Base-by-base conservation (phyloP, 2,888 invertebrate genomes). In the Blastobasis adustella region DNA sequence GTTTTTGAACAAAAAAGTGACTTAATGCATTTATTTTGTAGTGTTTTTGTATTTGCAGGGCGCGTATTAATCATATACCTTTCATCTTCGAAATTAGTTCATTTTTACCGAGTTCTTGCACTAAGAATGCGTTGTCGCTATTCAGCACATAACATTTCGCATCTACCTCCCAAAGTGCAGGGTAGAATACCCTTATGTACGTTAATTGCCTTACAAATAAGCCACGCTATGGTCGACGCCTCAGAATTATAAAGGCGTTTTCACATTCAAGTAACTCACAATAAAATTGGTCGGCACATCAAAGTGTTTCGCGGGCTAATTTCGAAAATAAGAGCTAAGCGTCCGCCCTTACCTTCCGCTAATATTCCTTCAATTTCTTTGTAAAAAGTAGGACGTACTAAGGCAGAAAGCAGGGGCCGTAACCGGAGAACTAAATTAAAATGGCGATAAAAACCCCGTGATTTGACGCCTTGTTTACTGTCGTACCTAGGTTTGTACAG, bases 351-450 rank as follows among this genome's bases (percentile, higher is more conserved):
- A 80, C 74, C 73, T 76, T 71, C 69, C 73, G 66, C 86, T 85
- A 84, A 85, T 85, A 82, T 82, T 75, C 74, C 76, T 75, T 73
- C 69, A 74, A 79, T 77, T 80, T 77, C 79, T 82, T 86, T 83
- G 79, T 79, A 68, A 79, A 77, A 65, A 68, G 76, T 79, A 79
- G 80, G 78, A 67, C 74, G 73, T 71, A 67, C 76, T 66, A 76
- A 63, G 69, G 68, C 67, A 73, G 66, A 73, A 76, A 36, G 71
- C 68, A 72, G 71, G 81, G 82, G 82, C 69, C 63, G 87, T 75
- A 88, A 88, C 76, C 72, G 58, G 86, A 88, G 83, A 67, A 79
- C 77, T 79, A 87, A 87, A 86, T 87, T 87, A 86, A 85, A 85
- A 83, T 75, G 73, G 71, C 73, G 73, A 70, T 77, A 82, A 71